Evolutionary conservation across 2,888 invertebrate species (phyloP), one percentile per base, ranked within the genome.

Genomic region (Idaea straminata): DNA sequence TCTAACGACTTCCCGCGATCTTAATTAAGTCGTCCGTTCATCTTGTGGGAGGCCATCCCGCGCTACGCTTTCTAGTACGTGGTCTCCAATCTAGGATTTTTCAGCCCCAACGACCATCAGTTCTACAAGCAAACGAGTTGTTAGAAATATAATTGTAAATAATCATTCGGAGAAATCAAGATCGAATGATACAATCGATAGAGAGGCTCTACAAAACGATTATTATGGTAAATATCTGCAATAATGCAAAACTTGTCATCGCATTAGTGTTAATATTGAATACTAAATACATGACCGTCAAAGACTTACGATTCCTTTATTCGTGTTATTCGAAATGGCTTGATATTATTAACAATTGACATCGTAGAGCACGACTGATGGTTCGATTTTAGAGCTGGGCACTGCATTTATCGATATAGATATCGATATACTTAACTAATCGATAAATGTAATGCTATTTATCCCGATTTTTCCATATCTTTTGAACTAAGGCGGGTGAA

Each of bases 301-400:
- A 89, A 89, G 89, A 83, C 79, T 78, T 83, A 80, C 84, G 83
- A 86, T 86, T 83, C 85, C 83, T 86, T 86, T 87, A 91, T 89
- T 89, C 88, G 87, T 88, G 89, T 91, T 88, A 87, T 90, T 89
- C 87, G 86, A 89, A 90, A 86, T 89, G 87, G 86, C 81, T 83
- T 85, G 86, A 88, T 91, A 90, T 89, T 88, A 90, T 91, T 92
- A 90, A 92, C 92, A 92, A 92, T 92, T 87, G 91, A 84, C 88
- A 85, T 87, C 85, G 87, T 85, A 86, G 84, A 75, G 91, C 92
- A 92, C 92, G 92, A 92, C 81, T 83, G 74, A 77, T 81, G 77
- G 80, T 74, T 77, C 73, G 73, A 65, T 65, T 66, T 63, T 77
- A 83, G 85, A 66, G 83, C 72, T 73, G 78, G 61, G 68, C 66